Percentiles rank a stretch among this genome's conserved stretches.
phyloP scores from a whole-genome alignment of 2,113 vertebrate species.

The Paedocypris sp. region DNA sequence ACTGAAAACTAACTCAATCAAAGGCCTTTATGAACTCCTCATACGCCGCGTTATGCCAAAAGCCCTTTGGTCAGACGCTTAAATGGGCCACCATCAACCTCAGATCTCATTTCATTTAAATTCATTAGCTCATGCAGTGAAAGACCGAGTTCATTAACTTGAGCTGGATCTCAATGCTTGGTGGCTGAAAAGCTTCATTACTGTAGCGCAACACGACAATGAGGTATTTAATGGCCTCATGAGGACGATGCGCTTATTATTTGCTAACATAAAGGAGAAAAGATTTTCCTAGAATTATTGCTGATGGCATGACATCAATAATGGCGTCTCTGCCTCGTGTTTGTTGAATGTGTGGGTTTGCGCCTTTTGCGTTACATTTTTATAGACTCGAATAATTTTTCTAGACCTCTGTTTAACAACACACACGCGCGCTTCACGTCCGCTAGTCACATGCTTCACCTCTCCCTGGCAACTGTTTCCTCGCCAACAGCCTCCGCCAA shows the following conservation, averaged over 20 bases:
- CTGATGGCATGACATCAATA: background rate
- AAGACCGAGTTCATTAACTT: background rate
- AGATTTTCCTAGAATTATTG: background rate
- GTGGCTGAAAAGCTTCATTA: constrained; percentile 14
- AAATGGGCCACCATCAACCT: constrained; percentile 7
- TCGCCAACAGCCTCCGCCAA: constrained; percentile 13
- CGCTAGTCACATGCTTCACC: constrained; percentile 8
- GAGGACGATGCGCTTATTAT: background rate
- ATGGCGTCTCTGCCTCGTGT: background rate
- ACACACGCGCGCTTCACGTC: background rate
- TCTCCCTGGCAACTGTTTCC: constrained; percentile 20
- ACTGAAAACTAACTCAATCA: background rate
- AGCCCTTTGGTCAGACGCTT: background rate
- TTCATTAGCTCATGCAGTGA: constrained; percentile 6
- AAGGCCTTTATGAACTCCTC: background rate
- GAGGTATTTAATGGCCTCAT: background rate
- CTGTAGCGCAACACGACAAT: background rate
- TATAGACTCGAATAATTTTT: background rate
- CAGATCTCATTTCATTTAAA: constrained; percentile 11
- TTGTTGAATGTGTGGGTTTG: background rate
- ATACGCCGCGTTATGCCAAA: background rate
- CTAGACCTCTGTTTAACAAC: background rate
- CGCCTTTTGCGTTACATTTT: constrained; percentile 1
- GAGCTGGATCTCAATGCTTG: constrained; percentile 1
- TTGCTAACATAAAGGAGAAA: background rate